Conservation (phyloP, 2,888 invertebrate species). For the Busseola fusca region DNA sequence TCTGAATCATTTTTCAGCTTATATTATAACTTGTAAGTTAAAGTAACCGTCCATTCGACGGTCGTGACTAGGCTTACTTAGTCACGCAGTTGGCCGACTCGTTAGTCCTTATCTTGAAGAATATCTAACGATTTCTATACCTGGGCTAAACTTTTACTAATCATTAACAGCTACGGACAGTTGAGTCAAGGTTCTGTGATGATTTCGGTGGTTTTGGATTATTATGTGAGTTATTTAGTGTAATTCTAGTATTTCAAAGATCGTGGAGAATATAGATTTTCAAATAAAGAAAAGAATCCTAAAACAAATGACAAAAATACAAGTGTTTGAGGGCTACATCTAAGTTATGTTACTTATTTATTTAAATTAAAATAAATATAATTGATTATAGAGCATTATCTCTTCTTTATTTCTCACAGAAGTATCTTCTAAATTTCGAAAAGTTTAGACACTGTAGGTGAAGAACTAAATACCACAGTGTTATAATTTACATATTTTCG, state of each 20-base stretch:
- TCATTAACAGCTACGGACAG: conserved; percentile 37
- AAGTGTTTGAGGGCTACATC: not conserved
- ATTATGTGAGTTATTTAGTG: conserved; percentile 27
- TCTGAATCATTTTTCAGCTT: conserved; percentile 60
- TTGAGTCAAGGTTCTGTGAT: conserved; percentile 47
- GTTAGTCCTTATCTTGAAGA: conserved; percentile 74
- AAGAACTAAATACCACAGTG: not conserved
- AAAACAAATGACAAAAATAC: not conserved
- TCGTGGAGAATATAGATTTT: not conserved
- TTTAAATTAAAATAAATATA: not conserved
- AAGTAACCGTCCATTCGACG: conserved; percentile 52
- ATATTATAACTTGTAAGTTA: conserved; percentile 52
- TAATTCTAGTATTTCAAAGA: not conserved
- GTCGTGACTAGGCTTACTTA: conserved; percentile 82
- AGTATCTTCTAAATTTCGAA: not conserved
- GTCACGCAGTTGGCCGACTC: conserved; percentile 77
- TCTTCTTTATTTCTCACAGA: not conserved
- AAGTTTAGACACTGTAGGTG: not conserved
- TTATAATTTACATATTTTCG: conserved; percentile 32
- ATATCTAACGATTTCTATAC: conserved; percentile 68
- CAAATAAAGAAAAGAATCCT: not conserved
- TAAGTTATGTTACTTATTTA: not conserved
- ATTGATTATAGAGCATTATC: not conserved
- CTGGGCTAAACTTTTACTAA: conserved; percentile 52
- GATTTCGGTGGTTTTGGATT: conserved; percentile 52